Base-by-base conservation (phyloP, 2,113 vertebrate species). In the Grantiella picta region DNA sequence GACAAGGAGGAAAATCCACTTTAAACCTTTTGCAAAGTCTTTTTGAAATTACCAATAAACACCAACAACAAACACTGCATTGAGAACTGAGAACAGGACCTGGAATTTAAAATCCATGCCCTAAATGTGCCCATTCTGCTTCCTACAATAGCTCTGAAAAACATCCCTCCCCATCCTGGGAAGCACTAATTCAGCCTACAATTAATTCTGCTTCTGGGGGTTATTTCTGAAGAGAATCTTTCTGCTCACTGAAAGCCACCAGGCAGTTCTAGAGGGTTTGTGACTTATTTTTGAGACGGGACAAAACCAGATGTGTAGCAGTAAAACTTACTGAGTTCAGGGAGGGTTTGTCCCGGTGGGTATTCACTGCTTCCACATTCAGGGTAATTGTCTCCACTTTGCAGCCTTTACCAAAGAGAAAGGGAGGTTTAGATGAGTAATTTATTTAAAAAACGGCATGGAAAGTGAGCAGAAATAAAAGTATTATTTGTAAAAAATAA, bases 321-420 rank as follows among this genome's bases (percentile, higher is more conserved):
- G 44, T 9, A 16, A 3, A 42, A 98, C 99, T 99, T 97, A 99
- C 99, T 10, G 98, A 91, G 86, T 33, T 90, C 33, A 92, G 85
- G 11, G 94, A 95, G 79, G 99, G 99, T 54, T 98, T 98, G 83
- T 99, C 99, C 4, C 99, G 98, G 93, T 99, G 99, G 4, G 99
- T 99, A 97, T 99, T 98, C 75, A 99, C 99, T 20, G 99, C 99
- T 85, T 99, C 99, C 96, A 99, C 99, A 0, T 99, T 98, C 73
- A 99, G 97, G 57, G 98, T 97, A 66, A 99, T 98, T 40, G 98
- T 98, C 96, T 99, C 99, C 95, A 99, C 98, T 97, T 99, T 99
- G 91, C 99, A 99, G 9, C 99, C 99, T 99, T 88, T 15, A 78
- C 28, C 73, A 69, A 86, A 38, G 56, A 40, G 64, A 47, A 47